Conservation (phyloP, 1,140 invertebrate species). For the Caenorhabditis latens region DNA sequence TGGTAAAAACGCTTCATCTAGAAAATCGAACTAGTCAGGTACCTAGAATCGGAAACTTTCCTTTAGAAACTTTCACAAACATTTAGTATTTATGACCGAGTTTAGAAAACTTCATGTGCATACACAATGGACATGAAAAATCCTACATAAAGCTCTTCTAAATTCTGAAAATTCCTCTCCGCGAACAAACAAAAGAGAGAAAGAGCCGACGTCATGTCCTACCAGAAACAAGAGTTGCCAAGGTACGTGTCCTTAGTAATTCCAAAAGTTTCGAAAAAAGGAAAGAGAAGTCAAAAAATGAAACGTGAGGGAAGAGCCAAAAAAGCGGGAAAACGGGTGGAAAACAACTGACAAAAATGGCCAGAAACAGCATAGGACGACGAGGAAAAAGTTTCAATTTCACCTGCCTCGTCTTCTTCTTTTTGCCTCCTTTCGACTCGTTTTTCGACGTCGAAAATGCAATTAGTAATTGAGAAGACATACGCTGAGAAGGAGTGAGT, state of each 20-base stretch:
- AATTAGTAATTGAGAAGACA: constrained; percentile 25
- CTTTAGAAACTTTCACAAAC: no score
- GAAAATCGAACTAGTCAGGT: no score
- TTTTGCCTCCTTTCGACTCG: neutral
- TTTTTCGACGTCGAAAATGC: constrained; percentile 16
- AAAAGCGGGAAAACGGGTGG: neutral
- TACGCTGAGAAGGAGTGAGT: neutral
- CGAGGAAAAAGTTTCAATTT: constrained; percentile 48
- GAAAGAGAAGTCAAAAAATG: neutral
- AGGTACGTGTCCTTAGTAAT: neutral
- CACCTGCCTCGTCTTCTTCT: constrained; percentile 17
- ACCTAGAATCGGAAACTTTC: no score
- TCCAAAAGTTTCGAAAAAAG: neutral
- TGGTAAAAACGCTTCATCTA: no score
- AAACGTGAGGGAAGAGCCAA: neutral
- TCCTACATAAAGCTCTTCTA: no score
- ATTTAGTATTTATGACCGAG: no score
- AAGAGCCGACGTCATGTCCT: neutral
- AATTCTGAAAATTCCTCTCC: no score
- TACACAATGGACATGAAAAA: no score
- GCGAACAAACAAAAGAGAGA: neutral
- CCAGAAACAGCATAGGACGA: neutral
- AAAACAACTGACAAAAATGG: neutral
- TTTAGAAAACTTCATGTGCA: no score
- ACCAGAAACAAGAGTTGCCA: neutral